A percentile compares a stretch with the other conserved stretches of the same genome.
These are phyloP conservation scores for Helarctos malayanus DNA, from an alignment of 2,797 vertebrate genomes.

Conservation along the genomic window DNA sequence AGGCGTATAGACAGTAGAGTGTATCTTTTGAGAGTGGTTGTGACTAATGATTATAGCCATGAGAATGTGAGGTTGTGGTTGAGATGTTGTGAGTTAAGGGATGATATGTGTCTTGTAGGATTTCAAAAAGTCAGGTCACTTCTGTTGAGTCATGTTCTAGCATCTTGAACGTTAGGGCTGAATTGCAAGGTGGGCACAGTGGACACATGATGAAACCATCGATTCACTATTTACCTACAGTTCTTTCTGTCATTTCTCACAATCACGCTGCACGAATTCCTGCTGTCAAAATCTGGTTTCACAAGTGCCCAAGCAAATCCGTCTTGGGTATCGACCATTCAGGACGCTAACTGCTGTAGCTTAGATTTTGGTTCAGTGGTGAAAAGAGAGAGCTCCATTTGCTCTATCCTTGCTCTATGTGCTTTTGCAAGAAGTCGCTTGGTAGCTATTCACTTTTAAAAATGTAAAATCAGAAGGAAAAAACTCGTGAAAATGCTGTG, in stretches of 20 bases:
- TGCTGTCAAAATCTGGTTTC: slow-evolving; percentile 71
- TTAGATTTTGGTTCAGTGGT: slow-evolving; percentile 60
- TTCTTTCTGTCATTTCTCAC: slow-evolving; percentile 70
- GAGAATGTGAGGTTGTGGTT: background rate
- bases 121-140: slow-evolving; percentile 1
- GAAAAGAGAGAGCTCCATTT: background rate
- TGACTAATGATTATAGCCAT: background rate
- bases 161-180: background rate
- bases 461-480: slow-evolving; percentile 76
- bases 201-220: slow-evolving; percentile 28
- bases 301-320: slow-evolving; percentile 62
- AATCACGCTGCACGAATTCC: slow-evolving; percentile 10
- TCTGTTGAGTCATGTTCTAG: background rate
- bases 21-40: background rate
- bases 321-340: slow-evolving; percentile 67
- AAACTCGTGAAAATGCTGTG: slow-evolving; percentile 77
- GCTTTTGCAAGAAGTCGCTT: slow-evolving; percentile 79
- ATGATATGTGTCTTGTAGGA: background rate
- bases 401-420: slow-evolving; percentile 17
- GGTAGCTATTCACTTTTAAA: slow-evolving; percentile 81
- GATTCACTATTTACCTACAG: background rate
- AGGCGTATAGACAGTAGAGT: background rate
- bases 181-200: background rate
- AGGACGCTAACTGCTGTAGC: slow-evolving; percentile 65
- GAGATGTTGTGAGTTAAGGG: background rate